These are phyloP conservation scores for Leptodactylus fuscus DNA, from an alignment of 2,113 vertebrate genomes.

Conservation along the genomic window DNA sequence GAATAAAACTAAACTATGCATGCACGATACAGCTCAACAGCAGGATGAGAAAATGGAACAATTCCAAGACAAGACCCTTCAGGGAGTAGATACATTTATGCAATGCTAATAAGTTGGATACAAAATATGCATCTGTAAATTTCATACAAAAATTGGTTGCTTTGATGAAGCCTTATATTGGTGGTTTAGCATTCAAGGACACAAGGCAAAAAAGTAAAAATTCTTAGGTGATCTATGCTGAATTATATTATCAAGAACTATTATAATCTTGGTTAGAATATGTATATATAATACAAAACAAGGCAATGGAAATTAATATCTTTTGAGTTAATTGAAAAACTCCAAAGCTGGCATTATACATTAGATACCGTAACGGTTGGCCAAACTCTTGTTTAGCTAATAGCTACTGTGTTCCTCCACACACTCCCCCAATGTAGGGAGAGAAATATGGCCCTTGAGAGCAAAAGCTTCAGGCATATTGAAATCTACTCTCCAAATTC, in stretches of 20 bases:
- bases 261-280: not conserved
- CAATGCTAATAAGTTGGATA: constrained; percentile 28
- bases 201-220: not conserved
- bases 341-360: too few relatives aligned
- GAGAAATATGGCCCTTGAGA: too few relatives aligned
- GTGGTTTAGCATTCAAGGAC: not conserved
- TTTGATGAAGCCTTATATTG: constrained; percentile 13
- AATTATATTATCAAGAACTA: not conserved
- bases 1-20: constrained; percentile 11
- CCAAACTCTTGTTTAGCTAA: too few relatives aligned
- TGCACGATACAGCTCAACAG: constrained; percentile 15
- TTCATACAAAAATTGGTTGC: not conserved
- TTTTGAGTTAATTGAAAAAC: not conserved
- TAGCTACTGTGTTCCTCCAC: too few relatives aligned
- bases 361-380: too few relatives aligned
- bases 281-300: too few relatives aligned
- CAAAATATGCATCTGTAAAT: constrained; percentile 17
- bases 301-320: not conserved
- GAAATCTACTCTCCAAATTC: too few relatives aligned
- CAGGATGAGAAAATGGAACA: constrained; percentile 6
- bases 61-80: constrained; percentile 23
- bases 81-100: constrained; percentile 29
- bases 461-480: too few relatives aligned
- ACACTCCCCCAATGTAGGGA: too few relatives aligned
- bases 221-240: not conserved